These are phyloP conservation scores for Xestia xanthographa DNA, from an alignment of 2,888 invertebrate species.

Conservation along the genomic window DNA sequence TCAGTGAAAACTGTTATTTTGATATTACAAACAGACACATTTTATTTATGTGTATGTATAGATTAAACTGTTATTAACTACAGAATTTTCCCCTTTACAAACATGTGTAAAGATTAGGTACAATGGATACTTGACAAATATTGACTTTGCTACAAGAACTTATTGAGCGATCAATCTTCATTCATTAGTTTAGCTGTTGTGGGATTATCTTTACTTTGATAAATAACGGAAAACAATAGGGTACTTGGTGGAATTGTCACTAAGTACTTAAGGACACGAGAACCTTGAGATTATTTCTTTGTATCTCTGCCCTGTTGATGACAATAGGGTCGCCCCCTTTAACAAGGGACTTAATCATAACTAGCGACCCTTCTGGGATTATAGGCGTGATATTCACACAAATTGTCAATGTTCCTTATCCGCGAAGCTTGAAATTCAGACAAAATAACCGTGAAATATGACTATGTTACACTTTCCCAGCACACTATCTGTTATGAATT, in stretches of 20 bases:
- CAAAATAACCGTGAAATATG: background rate
- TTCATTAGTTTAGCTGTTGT: slow-evolving; percentile 35
- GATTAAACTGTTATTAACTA: background rate
- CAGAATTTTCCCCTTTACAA: slow-evolving; percentile 23
- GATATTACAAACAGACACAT: too few relatives aligned
- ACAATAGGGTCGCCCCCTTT: background rate
- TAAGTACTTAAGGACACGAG: background rate
- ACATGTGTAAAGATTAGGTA: slow-evolving; percentile 9
- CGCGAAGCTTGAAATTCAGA: background rate
- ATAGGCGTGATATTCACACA: background rate
- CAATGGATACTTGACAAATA: slow-evolving; percentile 40
- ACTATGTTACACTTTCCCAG: too few relatives aligned
- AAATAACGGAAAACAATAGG: slow-evolving; percentile 32
- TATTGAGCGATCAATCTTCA: slow-evolving; percentile 45
- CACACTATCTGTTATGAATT: too few relatives aligned
- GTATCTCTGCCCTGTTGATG: background rate
- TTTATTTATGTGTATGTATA: too few relatives aligned
- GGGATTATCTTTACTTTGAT: slow-evolving; percentile 12
- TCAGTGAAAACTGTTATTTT: too few relatives aligned
- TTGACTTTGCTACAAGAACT: slow-evolving; percentile 26
- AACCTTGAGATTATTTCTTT: too few relatives aligned
- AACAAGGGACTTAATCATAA: background rate
- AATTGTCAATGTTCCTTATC: background rate
- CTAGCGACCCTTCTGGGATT: background rate
- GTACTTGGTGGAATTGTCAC: background rate